Base-by-base conservation (phyloP, 2,888 invertebrate species). In the Scrobipalpa atriplicella region DNA sequence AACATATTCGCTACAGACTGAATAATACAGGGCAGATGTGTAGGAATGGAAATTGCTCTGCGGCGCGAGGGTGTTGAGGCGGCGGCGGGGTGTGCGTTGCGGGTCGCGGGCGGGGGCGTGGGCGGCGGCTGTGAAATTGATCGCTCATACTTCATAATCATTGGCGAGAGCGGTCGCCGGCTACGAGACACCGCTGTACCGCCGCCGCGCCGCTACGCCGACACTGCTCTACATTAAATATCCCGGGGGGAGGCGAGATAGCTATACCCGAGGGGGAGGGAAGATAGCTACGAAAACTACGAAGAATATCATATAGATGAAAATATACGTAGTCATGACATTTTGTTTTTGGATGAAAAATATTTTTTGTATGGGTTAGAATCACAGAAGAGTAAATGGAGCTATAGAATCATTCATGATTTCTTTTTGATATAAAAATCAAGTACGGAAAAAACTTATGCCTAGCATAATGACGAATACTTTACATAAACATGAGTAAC, bases 71-170 rank as follows among this genome's bases (percentile, higher is more conserved):
- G 72, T 69, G 67, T 29, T 67, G 67, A 36, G 58, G 63, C 21
- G 67, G 67, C 67, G 67, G 56, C 69, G 11, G 62, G 67, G 68
- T 66, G 51, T 69, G 69, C 64, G 16, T 3, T 2, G 71, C 52
- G 70, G 68, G 66, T 71, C 62, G 51, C 69, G 70, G 75, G 77
- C 74, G 82, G 79, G 68, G 73, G 75, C 29, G 78, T 77, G 82
- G 76, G 83, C 81, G 80, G 75, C 70, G 75, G 78, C 83, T 81
- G 83, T 29, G 81, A 83, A 84, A 87, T 85, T 86, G 87, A 87
- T 87, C 82, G 82, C 79, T 80, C 81, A 82, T 85, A 85, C 80
- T 86, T 84, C 83, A 86, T 85, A 85, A 85, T 80, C 78, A 83
- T 79, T 80, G 85, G 83, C 63, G 84, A 76, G 80, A 77, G 80